Base-by-base conservation (phyloP, 30 jellyfish, hydroid and myxozoan species). In the Nemopilema nomurai region DNA sequence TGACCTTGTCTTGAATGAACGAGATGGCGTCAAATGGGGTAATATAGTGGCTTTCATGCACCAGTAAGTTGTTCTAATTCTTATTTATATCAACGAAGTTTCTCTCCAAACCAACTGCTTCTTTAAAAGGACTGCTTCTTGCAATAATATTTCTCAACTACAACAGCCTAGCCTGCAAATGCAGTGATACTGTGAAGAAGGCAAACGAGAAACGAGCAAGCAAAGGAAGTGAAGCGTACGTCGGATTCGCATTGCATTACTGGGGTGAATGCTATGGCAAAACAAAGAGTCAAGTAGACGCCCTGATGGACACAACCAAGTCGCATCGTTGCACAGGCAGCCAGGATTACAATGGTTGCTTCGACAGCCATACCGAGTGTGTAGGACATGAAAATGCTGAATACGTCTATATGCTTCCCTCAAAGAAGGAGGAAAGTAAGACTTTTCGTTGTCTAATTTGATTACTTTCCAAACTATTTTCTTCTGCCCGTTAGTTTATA, bases 161-260 rank as follows among this genome's bases (percentile, higher is more conserved):
- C 57, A 41, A 20, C 32, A 79, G 88, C 30, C 68, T 79, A 16
- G 89, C 89, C 16, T 80, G 89, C 74, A 41, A 33, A 19, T 80
- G 89, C 62, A 19, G 24, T 33, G 41, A 41, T 0, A 62, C 17
- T 0, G 74, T 68, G n/a, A 80, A 66, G 63, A 22, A 1, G 23
- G 32, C 24, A 27, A 80, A 80, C 74, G 69, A 28, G 32, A 71
- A 50, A 19, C 51, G 67, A 28, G 20, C 68, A 1, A 62, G 4
- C 21, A 3, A 31, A 1, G 82, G 82, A 28, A 69, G 18, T 1
- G 65, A 62, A 23, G 66, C n/a, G 68, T 80, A 29, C n/a, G 89
- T 80, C 67, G 89, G 82, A 30, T 80, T 80, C 22, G 77, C 89
- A 16, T 62, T 80, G 80, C 89, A 80, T 51, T 29, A 66, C 67